Conservation (phyloP, 1,140 invertebrate genomes). For the Dendroctonus ponderosae region DNA sequence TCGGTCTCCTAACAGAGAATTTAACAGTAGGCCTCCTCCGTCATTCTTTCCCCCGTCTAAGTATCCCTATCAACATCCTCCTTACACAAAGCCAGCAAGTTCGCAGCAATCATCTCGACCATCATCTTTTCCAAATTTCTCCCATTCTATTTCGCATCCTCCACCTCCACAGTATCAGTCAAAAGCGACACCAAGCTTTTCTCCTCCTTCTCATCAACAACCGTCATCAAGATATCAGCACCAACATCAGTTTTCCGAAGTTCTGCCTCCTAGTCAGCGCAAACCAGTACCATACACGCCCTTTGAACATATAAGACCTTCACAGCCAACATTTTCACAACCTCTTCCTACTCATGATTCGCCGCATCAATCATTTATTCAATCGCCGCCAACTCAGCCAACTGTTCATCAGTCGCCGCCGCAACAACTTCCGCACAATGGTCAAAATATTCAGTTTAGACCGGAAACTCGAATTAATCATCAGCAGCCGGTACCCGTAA, state of each 20-base stretch:
- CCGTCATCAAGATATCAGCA: slow-evolving; percentile 42
- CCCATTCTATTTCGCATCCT: slow-evolving; percentile 38
- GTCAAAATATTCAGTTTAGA: slow-evolving; percentile 43
- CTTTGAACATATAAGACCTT: slow-evolving; percentile 39
- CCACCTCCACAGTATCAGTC: slow-evolving; percentile 35
- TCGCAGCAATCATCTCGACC: slow-evolving; percentile 25
- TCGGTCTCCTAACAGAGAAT: slow-evolving; percentile 30
- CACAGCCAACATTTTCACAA: slow-evolving; percentile 28
- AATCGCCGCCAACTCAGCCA: slow-evolving; percentile 45
- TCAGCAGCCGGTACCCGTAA: slow-evolving; percentile 43
- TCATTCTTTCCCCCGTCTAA: slow-evolving; percentile 38
- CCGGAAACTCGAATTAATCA: slow-evolving; percentile 50
- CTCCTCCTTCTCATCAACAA: slow-evolving; percentile 21
- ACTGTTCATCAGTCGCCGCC: slow-evolving; percentile 52
- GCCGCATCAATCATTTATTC: slow-evolving; percentile 47
- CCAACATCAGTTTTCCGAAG: slow-evolving; percentile 18
- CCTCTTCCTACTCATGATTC: slow-evolving; percentile 6
- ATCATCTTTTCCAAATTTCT: slow-evolving; percentile 37
- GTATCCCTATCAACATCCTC: slow-evolving; percentile 40
- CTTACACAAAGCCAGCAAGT: slow-evolving; percentile 28
- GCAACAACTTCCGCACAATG: slow-evolving; percentile 47
- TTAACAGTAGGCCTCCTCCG: slow-evolving; percentile 43
- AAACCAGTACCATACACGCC: slow-evolving; percentile 50
- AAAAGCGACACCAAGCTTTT: slow-evolving; percentile 27
- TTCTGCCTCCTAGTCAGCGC: slow-evolving; percentile 43